These are phyloP conservation scores for Alectoris magna DNA, from an alignment of 2,797 vertebrate species.

Conservation along the genomic window DNA sequence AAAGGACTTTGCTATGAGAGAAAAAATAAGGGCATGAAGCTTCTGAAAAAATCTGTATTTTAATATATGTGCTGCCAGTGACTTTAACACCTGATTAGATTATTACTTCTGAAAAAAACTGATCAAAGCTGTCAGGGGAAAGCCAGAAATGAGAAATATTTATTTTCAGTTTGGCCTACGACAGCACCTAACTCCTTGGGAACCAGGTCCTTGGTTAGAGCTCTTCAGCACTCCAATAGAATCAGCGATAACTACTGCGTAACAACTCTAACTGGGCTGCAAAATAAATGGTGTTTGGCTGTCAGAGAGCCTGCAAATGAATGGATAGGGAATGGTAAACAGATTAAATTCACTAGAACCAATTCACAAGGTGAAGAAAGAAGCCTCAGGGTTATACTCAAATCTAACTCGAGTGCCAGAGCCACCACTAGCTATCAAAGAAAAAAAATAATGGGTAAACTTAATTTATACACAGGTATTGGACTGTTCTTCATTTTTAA, in stretches of 20 bases:
- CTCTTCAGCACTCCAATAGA: neutral
- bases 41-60: neutral
- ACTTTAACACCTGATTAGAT: neutral
- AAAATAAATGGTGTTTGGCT: neutral
- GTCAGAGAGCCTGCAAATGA: neutral
- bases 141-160: neutral
- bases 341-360: neutral
- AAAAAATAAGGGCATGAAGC: neutral
- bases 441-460: neutral
- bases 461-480: neutral
- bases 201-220: neutral
- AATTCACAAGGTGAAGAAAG: neutral
- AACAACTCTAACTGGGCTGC: neutral
- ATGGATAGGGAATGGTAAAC: neutral
- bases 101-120: neutral
- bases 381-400: neutral
- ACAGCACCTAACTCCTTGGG: neutral
- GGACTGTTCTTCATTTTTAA: neutral
- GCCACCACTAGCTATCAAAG: neutral
- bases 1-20: neutral
- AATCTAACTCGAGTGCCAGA: neutral
- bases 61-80: neutral
- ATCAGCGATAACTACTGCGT: neutral
- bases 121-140: neutral
- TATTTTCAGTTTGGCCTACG: neutral